Evolutionary conservation across 2,113 vertebrate genomes (phyloP).

Genomic region (Morone chrysops): DNA sequence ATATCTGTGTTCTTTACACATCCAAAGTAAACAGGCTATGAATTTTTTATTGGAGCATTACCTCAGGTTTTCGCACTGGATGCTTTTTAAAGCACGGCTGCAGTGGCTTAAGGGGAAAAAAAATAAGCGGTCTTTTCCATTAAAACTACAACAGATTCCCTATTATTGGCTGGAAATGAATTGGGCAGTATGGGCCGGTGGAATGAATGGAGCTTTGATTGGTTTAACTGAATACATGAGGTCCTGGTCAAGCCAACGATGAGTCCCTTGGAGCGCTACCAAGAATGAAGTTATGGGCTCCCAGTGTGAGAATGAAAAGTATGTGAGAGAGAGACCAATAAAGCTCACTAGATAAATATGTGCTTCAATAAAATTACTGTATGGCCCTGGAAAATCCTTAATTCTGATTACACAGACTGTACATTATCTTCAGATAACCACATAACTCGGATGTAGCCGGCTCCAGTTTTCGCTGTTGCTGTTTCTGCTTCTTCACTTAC

Average conservation of each 20-base stretch:
- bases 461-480: not conserved
- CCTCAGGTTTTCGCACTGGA: conserved; percentile 38
- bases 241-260: conserved; percentile 58
- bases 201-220: conserved; percentile 76
- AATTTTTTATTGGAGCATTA: conserved; percentile 62
- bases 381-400: not conserved
- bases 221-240: conserved; percentile 70
- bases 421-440: not conserved
- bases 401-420: not conserved
- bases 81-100: conserved; percentile 3
- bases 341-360: not conserved
- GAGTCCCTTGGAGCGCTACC: conserved; percentile 55
- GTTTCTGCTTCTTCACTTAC: too few species aligned
- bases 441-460: not conserved
- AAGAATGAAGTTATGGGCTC: conserved; percentile 64
- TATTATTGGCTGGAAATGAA: conserved; percentile 75
- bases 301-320: conserved; percentile 53
- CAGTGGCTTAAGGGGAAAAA: conserved; percentile 9
- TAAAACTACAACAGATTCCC: conserved; percentile 70
- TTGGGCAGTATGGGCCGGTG: conserved; percentile 50
- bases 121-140: conserved; percentile 38
- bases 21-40: conserved; percentile 73
- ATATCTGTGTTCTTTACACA: conserved; percentile 62
- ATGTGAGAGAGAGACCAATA: conserved; percentile 19
- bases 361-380: not conserved